Conservation (phyloP, 2,888 invertebrate genomes). For the Macrophya alboannulata region DNA sequence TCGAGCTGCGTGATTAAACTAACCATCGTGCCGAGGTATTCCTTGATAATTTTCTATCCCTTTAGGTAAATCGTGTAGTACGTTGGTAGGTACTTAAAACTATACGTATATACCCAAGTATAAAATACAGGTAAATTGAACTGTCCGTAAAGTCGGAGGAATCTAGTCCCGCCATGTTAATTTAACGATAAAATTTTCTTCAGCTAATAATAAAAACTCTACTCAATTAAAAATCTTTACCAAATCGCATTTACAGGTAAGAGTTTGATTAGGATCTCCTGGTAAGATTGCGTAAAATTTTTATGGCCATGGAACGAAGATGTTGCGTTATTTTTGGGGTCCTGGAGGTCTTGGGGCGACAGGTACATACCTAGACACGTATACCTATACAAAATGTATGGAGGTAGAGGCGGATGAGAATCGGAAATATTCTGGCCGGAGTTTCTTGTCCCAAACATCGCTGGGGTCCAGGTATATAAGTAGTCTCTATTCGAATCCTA, state of each 20-base stretch:
- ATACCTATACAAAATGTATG: background rate
- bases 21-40: background rate
- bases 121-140: background rate
- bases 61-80: background rate
- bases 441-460: constrained; percentile 21
- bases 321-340: constrained; percentile 32
- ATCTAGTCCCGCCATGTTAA: background rate
- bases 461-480: constrained; percentile 46
- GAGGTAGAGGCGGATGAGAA: constrained; percentile 6
- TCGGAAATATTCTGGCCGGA: constrained; percentile 34
- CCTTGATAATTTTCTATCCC: background rate
- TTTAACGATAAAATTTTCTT: background rate
- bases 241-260: background rate
- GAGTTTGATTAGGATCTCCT: background rate
- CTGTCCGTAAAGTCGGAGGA: background rate
- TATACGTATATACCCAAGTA: background rate
- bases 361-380: constrained; percentile 6
- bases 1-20: background rate
- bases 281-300: constrained; percentile 35
- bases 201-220: background rate
- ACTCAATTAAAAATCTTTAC: background rate
- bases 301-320: constrained; percentile 2
- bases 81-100: background rate
- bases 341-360: background rate
- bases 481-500: constrained; percentile 21